A percentile compares a stretch with the other conserved stretches of the same genome.
phyloP scores from a whole-genome alignment of 35 echinoderm and acorn worm species.

The Anneissia japonica region DNA sequence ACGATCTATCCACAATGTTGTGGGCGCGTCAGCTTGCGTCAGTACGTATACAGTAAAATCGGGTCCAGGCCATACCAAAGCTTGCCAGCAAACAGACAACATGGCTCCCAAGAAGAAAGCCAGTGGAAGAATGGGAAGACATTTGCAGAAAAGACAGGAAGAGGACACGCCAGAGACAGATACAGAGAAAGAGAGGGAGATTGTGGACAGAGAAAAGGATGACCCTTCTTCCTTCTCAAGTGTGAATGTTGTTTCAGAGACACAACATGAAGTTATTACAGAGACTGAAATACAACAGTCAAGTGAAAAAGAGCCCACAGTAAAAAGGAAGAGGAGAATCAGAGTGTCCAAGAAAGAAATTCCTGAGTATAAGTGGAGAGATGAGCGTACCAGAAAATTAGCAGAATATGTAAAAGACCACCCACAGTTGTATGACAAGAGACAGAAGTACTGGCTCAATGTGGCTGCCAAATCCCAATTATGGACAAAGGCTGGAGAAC shows the following conservation, averaged over 20 bases:
- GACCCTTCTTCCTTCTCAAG: not conserved
- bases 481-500: conserved; percentile 53
- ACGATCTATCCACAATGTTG: too few species aligned
- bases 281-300: not conserved
- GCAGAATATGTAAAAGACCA: conserved; percentile 6
- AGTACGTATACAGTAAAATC: too few species aligned
- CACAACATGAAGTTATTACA: not conserved
- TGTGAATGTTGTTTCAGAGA: conserved; percentile 1
- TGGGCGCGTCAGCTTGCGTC: too few species aligned
- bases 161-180: too few species aligned
- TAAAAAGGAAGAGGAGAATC: conserved; percentile 24
- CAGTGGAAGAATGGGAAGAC: too few species aligned
- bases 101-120: too few species aligned
- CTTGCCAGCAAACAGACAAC: too few species aligned
- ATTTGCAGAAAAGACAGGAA: too few species aligned
- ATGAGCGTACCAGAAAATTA: not conserved
- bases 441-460: conserved; percentile 42
- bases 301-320: conserved; percentile 8
- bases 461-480: conserved; percentile 32
- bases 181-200: not conserved
- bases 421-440: conserved; percentile 45
- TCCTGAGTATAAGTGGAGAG: conserved; percentile 31
- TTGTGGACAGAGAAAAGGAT: not conserved
- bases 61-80: too few species aligned
- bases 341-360: conserved; percentile 57